Base-by-base conservation (phyloP, 2,113 vertebrate genomes). In the Prunella fulvescens region DNA sequence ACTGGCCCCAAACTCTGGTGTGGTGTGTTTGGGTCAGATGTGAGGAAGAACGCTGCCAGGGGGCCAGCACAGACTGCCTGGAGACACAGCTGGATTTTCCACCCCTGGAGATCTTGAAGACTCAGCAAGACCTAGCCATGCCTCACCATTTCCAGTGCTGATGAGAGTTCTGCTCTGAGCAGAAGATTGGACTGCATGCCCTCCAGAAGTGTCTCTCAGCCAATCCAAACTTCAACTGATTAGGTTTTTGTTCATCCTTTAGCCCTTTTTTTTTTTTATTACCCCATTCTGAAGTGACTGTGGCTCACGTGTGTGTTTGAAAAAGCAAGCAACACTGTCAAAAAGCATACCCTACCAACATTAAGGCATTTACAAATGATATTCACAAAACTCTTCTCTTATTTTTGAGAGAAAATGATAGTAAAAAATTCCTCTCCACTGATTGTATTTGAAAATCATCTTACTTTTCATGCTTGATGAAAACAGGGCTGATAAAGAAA, bases 21-120 rank as follows among this genome's bases (percentile, higher is more conserved):
- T 1, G 4, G 3, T n/a, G 20, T 78, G 65, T 35, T 70, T 0
- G 6, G 24, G 6, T 89, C 58, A 66, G 64, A 28, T 0, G 1
- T 6, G 17, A 78, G 35, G 26, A 73, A 23, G 45, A 66, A 14
- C 0, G 0, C 12, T 62, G 0, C 24, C 23, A 31, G 18, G 39
- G 72, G 44, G 18, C 15, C 26, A 31, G 0, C 14, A 7, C 24
- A 51, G 44, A 31, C 28, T 73, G 31, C 14, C 26, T 57, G 40
- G 53, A 45, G 57, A 50, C 6, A 3, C 1, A 6, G 44, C 45
- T 77, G 62, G 28, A 19, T 91, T 61, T 83, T n/a, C 19, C 19
- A 9, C 45, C 28, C 65, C 28, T 64, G 24, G 20, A 42, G 19
- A 14, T 58, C 35, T 67, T 76, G 35, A 69, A 35, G 53, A 42